These are phyloP conservation scores for Neotoma lepida DNA, from an alignment of 2,113 vertebrate genomes.

Conservation along the genomic window DNA sequence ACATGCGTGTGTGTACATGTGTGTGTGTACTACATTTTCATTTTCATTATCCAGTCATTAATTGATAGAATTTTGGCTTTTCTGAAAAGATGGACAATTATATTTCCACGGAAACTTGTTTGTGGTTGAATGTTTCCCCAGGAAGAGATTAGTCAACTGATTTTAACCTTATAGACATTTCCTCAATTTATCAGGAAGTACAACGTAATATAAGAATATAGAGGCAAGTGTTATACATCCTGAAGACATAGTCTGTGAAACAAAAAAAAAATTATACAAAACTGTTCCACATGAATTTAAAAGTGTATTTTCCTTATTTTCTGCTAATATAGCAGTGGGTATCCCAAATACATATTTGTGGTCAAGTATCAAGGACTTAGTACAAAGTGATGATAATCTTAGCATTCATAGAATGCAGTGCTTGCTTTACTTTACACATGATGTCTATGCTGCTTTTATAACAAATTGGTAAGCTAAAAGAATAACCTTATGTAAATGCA, in stretches of 20 bases:
- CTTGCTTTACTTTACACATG: slow-evolving; percentile 43
- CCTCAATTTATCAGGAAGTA: background rate
- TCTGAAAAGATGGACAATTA: background rate
- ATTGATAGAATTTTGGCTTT: background rate
- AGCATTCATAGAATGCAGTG: slow-evolving; percentile 10
- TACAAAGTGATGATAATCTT: slow-evolving; percentile 42
- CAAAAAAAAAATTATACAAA: background rate
- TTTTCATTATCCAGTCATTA: background rate
- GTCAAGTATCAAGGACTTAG: slow-evolving; percentile 44
- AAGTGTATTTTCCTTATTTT: slow-evolving; percentile 57
- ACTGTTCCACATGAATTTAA: background rate
- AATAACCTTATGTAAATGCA: slow-evolving; percentile 68
- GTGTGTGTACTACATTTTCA: background rate
- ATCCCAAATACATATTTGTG: background rate
- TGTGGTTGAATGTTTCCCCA: background rate
- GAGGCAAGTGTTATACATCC: background rate
- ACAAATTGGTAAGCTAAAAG: slow-evolving; percentile 71
- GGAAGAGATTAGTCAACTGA: slow-evolving; percentile 36
- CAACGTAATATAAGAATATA: background rate
- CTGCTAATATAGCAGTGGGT: background rate
- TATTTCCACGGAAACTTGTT: background rate
- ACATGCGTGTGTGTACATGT: background rate
- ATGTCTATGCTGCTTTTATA: slow-evolving; percentile 59
- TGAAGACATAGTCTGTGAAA: background rate
- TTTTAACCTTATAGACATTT: background rate